Percentiles rank a stretch among this genome's conserved stretches.
phyloP scores from a whole-genome alignment of 2,113 vertebrate species.

The Patagioenas fasciata region DNA sequence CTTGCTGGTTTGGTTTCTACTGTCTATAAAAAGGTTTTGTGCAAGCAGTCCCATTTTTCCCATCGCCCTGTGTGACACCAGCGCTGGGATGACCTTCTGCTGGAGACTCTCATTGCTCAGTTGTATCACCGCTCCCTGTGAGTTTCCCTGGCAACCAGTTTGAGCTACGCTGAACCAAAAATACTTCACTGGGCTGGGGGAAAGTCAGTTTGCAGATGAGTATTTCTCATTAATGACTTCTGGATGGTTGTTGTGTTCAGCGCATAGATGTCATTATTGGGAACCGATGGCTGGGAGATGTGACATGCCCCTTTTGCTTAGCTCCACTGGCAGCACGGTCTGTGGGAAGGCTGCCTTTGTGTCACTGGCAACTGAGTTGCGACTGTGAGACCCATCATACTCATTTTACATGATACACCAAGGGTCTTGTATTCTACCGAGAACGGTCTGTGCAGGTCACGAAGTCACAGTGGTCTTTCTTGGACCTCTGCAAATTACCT shows the following conservation, averaged over 20 bases:
- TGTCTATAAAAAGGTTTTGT: constrained; percentile 47
- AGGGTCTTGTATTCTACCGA: neutral
- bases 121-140: neutral
- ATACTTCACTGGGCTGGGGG: neutral
- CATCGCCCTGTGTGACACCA: neutral
- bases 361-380: neutral
- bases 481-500: neutral
- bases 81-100: constrained; percentile 24
- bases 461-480: neutral
- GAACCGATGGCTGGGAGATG: neutral
- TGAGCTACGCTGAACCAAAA: constrained; percentile 37
- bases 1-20: neutral
- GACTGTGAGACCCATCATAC: neutral
- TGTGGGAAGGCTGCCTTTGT: neutral
- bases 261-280: neutral
- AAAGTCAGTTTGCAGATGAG: neutral
- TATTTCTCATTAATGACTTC: neutral
- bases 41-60: constrained; percentile 30
- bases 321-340: neutral
- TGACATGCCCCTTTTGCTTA: accelerated
- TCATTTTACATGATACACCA: neutral
- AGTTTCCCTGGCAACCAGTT: constrained; percentile 36
- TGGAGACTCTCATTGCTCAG: constrained; percentile 2
- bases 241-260: neutral
- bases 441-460: neutral